Evolutionary conservation across 2,113 vertebrate species (phyloP), one percentile per base, ranked within the genome.

Genomic region (Oncorhynchus tshawytscha): DNA sequence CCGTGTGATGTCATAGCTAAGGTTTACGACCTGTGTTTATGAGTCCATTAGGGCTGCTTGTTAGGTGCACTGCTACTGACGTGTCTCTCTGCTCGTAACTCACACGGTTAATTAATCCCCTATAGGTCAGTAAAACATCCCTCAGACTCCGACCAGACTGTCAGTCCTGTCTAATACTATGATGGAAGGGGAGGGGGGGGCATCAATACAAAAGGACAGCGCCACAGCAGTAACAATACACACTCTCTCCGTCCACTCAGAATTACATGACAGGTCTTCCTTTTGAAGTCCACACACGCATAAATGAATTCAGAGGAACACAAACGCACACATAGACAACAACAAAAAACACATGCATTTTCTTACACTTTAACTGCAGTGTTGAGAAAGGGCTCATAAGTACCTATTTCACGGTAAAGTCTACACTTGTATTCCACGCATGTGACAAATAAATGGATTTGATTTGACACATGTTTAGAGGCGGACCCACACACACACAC

Each of bases 101-200:
- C 73, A 82, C 57, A 70, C 18, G 5, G 71, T 80, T 75, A 73
- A 80, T 86, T 80, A 80, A 87, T 72, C 74, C 27, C 16, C 25
- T 49, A 3, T 20, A 24, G 29, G 71, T 25, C 77, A 68, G 34
- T 5, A 34, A 31, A 31, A 68, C 29, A n/a, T 15, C 6, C 11
- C 45, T 49, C 45, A 5, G 15, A 24, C 12, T 29, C 11, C 0
- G 15, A 1, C 24, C 15, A 16, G 49, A 39, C 39, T 51, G 49
- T 51, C 49, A 51, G 18, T 15, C 5, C 59, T 57, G 51, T n/a
- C 59, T 60, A 12, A 22, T 60, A 4, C 5, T 60, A n/a, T 12
- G 18, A 60, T 20, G 59, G n/a, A 7, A 22, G 18, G 97, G 97
- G 76, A 94, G 97, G 87, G 96, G 97, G 70, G 99, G 70, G 99